A percentile compares a stretch with the other conserved stretches of the same genome.
Evolutionary conservation across 2,113 vertebrate species (phyloP).

Genomic region (Uria lomvia): DNA sequence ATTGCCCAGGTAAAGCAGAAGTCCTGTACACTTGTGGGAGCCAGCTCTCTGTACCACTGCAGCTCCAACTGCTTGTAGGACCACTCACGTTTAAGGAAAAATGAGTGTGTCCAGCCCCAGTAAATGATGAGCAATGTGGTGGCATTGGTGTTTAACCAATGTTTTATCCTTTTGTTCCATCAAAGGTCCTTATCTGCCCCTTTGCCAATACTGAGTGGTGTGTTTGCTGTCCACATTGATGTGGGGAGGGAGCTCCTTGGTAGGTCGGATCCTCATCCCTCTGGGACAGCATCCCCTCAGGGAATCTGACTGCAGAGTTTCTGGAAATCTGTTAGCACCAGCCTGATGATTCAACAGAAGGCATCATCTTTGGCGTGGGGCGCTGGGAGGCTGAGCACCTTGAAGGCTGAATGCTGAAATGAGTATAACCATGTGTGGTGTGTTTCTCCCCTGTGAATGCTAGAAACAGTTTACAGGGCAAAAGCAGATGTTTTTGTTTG

Average conservation of each 20-base stretch:
- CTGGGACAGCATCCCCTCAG: background rate
- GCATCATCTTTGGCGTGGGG: fast-evolving
- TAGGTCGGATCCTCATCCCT: background rate
- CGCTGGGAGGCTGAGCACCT: background rate
- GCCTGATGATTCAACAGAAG: background rate
- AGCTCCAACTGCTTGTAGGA: background rate
- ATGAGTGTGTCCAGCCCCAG: background rate
- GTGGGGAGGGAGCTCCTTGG: background rate
- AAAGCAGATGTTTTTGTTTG: background rate
- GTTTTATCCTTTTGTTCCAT: background rate
- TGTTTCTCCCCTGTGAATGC: background rate
- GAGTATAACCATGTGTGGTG: background rate
- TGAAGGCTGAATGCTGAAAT: background rate
- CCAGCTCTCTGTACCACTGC: background rate
- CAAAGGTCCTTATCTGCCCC: background rate
- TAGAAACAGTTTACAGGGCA: background rate
- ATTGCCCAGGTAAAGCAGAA: background rate
- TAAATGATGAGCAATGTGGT: background rate
- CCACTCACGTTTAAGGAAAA: background rate
- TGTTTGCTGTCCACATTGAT: background rate
- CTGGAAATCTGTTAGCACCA: background rate
- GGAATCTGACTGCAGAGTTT: background rate
- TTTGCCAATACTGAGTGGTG: background rate
- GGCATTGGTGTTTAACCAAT: background rate
- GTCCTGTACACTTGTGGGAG: background rate